Conservation (phyloP, 1,140 invertebrate species). For the Oedothorax gibbosus region DNA sequence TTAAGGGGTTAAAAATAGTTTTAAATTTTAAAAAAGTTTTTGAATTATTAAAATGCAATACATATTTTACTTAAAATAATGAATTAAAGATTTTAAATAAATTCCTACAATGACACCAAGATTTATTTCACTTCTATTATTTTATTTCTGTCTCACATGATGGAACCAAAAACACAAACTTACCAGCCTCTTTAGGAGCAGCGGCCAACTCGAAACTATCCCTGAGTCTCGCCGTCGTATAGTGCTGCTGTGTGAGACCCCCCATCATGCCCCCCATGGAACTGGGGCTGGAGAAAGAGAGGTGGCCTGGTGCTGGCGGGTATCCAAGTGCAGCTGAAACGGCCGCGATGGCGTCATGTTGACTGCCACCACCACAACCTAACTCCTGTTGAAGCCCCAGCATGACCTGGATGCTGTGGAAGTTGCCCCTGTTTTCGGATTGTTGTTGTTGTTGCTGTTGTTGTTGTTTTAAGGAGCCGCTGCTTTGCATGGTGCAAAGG, state of each 20-base stretch:
- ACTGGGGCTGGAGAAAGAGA: slow-evolving; percentile 37
- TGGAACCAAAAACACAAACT: too few relatives aligned
- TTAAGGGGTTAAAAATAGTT: too few relatives aligned
- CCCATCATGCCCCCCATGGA: slow-evolving; percentile 59
- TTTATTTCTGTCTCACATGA: too few relatives aligned
- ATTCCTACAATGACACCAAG: too few relatives aligned
- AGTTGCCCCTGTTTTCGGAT: slow-evolving; percentile 56
- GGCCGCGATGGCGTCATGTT: slow-evolving; percentile 49
- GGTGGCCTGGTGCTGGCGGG: slow-evolving; percentile 32
- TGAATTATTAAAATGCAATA: too few relatives aligned
- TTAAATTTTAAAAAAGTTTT: too few relatives aligned
- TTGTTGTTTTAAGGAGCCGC: too few relatives aligned
- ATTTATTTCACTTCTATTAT: too few relatives aligned
- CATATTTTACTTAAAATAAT: too few relatives aligned
- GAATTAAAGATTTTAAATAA: too few relatives aligned
- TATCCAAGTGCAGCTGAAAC: slow-evolving; percentile 46
- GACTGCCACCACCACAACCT: slow-evolving; percentile 60
- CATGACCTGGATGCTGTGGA: slow-evolving; percentile 73
- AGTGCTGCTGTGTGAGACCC: slow-evolving; percentile 66
- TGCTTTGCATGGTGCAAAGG: too few relatives aligned
- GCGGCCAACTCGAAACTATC: slow-evolving; percentile 31
- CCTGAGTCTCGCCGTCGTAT: slow-evolving; percentile 63
- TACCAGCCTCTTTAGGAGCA: slow-evolving; percentile 10
- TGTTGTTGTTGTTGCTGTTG: too few relatives aligned
- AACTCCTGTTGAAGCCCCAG: slow-evolving; percentile 71